phyloP scores from a whole-genome alignment of 2,797 vertebrate genomes.

The Pteronotus mesoamericanus region DNA sequence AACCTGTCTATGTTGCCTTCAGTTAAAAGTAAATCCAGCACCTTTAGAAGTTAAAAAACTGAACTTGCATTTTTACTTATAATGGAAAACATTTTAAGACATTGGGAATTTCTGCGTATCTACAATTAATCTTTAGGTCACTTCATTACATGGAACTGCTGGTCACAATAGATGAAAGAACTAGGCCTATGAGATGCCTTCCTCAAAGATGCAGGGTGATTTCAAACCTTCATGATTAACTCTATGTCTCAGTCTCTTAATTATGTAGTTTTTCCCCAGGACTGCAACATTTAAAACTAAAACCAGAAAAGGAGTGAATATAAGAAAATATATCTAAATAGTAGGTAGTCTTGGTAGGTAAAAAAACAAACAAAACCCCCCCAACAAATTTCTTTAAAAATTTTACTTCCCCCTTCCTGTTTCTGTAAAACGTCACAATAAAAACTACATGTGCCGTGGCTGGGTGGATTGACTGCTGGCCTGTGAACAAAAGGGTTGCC shows the following conservation, averaged over 20 bases:
- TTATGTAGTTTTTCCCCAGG: not conserved
- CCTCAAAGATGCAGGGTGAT: not conserved
- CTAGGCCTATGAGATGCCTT: not conserved
- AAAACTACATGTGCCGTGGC: no score
- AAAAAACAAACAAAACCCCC: slow-evolving; percentile 10
- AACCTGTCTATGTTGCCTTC: not conserved
- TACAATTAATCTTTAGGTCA: not conserved
- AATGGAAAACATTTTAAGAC: not conserved
- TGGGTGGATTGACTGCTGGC: no score
- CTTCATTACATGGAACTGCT: not conserved
- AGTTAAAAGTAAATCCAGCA: not conserved
- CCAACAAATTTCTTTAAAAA: not conserved
- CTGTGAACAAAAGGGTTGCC: no score
- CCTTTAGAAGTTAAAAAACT: not conserved
- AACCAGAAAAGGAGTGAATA: not conserved
- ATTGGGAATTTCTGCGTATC: not conserved
- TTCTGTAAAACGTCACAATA: not conserved
- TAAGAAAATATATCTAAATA: slow-evolving; percentile 1
- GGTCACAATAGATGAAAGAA: not conserved
- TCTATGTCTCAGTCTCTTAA: not conserved
- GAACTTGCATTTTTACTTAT: not conserved
- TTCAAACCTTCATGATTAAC: slow-evolving; percentile 21
- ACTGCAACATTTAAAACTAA: slow-evolving; percentile 14
- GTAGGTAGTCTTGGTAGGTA: not conserved
- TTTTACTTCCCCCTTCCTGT: not conserved